Evolutionary conservation across 2,888 invertebrate species (phyloP), one percentile per base, ranked within the genome.

Genomic region (Cyclophora albipunctata): DNA sequence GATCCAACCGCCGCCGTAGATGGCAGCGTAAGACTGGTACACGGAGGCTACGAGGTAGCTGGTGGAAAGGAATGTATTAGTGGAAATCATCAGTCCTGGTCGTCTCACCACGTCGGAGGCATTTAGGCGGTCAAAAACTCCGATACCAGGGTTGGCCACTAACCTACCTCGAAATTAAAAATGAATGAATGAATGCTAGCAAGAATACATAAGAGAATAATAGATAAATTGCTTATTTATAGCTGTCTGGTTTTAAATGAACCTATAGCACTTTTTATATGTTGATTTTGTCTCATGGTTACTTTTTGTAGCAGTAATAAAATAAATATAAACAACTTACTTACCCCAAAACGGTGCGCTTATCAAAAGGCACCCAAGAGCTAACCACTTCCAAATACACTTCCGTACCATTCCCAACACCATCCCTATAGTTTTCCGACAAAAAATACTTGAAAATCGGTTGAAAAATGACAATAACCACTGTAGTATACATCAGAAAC

Each of bases 321-420:
- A 37, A 5, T 5, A 37, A 37, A 37, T 5, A 37, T 37, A 37
- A 37, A 2, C 37, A 4, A 42, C 3, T 3, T 33, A 5, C 33
- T 43, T 43, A 43, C 43, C 43, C 34, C 33, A 20, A 6, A 34
- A 34, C 43, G 0, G 62, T 72, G 20, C 63, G 81, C 53, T 87
- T 87, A 51, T 83, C 64, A 40, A 84, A 85, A 0, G 87, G 86
- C 0, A 84, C 79, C 85, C 85, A 87, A 2, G 85, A 84, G 43
- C 83, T 85, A 0, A 84, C 81, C 0, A 86, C 80, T 63, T 82
- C 74, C 1, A 76, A 54, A 7, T 84, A 86, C 0, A 62, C 52
- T 2, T 75, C 77, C 0, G 71, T 72, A 0, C 85, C 84, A 57
- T 74, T 78, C 45, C 47, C 71, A 0, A 81, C 72, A 46, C 69